Percentiles rank a stretch among this genome's conserved stretches.
These are phyloP conservation scores for Leptinotarsa texana DNA, from an alignment of 1,140 invertebrate species.

Conservation along the genomic window DNA sequence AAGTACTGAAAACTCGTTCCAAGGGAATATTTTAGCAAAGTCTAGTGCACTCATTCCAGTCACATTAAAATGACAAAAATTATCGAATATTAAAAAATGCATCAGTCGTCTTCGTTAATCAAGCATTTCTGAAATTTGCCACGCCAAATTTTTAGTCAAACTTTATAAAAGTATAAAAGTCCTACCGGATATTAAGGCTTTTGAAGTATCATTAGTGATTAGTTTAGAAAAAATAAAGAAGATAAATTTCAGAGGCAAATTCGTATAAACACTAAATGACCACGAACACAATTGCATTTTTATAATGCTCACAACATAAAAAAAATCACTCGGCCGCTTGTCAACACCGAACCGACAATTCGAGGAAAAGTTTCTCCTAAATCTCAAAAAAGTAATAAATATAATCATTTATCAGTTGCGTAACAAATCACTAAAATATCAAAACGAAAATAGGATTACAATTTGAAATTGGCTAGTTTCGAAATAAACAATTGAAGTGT, in stretches of 20 bases:
- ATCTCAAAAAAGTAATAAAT: constrained; percentile 1
- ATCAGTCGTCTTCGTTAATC: neutral
- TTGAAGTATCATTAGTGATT: neutral
- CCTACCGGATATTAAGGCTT: constrained; percentile 18
- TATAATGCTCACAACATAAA: neutral
- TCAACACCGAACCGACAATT: too few species aligned
- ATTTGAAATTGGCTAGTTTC: constrained; percentile 14
- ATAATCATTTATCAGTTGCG: constrained; percentile 9
- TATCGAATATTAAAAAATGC: neutral
- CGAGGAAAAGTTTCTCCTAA: neutral
- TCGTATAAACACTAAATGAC: constrained; percentile 4
- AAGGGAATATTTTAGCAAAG: neutral
- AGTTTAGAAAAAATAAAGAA: constrained; percentile 4
- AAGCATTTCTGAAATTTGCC: neutral
- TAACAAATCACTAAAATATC: constrained; percentile 27
- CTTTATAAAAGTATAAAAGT: constrained; percentile 27
- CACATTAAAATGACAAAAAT: neutral
- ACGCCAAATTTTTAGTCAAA: neutral
- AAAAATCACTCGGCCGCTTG: neutral
- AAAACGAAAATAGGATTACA: constrained; percentile 24
- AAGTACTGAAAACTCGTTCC: neutral
- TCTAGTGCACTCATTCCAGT: neutral
- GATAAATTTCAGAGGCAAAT: neutral
- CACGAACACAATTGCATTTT: constrained; percentile 5
- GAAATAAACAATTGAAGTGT: neutral